Evolutionary conservation across 2,888 invertebrate genomes (phyloP), one percentile per base, ranked within the genome.

Genomic region (Yponomeuta plumbellus): DNA sequence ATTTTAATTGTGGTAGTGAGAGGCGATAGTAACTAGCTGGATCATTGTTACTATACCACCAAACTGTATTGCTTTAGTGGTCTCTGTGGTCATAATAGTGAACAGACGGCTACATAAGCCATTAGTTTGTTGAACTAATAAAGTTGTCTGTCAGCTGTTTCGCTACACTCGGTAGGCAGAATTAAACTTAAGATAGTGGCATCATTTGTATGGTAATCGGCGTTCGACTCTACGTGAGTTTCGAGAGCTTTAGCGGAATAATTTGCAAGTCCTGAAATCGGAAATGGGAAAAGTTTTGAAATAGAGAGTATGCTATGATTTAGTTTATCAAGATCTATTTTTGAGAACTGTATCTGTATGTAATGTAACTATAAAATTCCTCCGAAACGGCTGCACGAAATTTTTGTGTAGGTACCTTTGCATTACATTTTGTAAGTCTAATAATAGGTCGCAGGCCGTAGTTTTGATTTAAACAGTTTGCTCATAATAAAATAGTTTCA

Each of bases 1-100:
- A 85, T 85, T 84, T 84, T 83, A 85, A 84, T 84, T 80, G 79
- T 75, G 71, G 74, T 73, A 75, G 77, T 71, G 76, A 78, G 77
- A 79, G 76, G 80, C 76, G 76, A 79, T 79, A 79, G 74, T 80
- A 13, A 17, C 17, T 52, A 17, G 83, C 83, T 76, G 80, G 80
- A 84, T 84, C 84, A 83, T 83, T 85, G 75, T 85, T 85, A 81
- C 84, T 81, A 79, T 75, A 78, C 44, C 44, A 17, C 44, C 44
- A 17, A 52, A 17, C 44, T 52, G 17, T 17, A 17, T 3, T 17
- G 44, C 44, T 52, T 13, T 17, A 17, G 44, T 17, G 17, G 44
- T 17, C 44, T 52, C 17, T 17, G 17, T 17, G 13, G 13, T 52
- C 44, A 52, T 52, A 52, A 52, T 17, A 52, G 44, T 3, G 44